phyloP scores from a whole-genome alignment of 1,140 invertebrate genomes.

The Solenopsis invicta region DNA sequence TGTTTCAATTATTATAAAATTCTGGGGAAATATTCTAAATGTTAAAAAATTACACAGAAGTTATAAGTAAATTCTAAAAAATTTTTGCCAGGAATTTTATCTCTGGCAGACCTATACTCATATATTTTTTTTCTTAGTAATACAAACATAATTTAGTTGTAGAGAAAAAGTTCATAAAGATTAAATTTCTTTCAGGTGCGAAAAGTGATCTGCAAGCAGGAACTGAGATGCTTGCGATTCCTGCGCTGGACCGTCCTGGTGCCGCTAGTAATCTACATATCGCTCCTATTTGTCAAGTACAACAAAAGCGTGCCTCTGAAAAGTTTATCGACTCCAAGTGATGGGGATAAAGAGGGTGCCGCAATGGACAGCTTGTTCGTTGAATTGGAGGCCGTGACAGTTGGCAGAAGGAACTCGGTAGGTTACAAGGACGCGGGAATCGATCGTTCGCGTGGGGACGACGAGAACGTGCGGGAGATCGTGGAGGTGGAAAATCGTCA shows the following conservation, averaged over 20 bases:
- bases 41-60: too few species aligned
- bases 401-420: constrained; percentile 59
- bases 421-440: constrained; percentile 52
- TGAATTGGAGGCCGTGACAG: constrained; percentile 77
- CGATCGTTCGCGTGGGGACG: constrained; percentile 44
- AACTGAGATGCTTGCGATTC: constrained; percentile 71
- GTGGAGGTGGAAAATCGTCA: constrained; percentile 77
- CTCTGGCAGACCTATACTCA: neutral
- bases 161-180: neutral
- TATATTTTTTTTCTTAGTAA: neutral
- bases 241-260: constrained; percentile 82
- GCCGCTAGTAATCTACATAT: constrained; percentile 81
- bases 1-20: too few species aligned
- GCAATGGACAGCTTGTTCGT: constrained; percentile 77
- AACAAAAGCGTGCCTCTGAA: constrained; percentile 79
- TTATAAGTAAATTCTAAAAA: too few species aligned
- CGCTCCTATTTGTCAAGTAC: constrained; percentile 80
- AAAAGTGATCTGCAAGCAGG: constrained; percentile 46
- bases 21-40: too few species aligned
- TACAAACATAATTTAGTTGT: neutral
- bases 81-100: neutral
- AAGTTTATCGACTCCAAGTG: constrained; percentile 38
- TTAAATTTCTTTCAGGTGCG: constrained; percentile 36
- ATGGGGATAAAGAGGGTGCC: constrained; percentile 61
- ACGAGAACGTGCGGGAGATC: constrained; percentile 67